These are phyloP conservation scores for Tetramorium alpestre DNA, from an alignment of 1,140 invertebrate species.

Conservation along the genomic window DNA sequence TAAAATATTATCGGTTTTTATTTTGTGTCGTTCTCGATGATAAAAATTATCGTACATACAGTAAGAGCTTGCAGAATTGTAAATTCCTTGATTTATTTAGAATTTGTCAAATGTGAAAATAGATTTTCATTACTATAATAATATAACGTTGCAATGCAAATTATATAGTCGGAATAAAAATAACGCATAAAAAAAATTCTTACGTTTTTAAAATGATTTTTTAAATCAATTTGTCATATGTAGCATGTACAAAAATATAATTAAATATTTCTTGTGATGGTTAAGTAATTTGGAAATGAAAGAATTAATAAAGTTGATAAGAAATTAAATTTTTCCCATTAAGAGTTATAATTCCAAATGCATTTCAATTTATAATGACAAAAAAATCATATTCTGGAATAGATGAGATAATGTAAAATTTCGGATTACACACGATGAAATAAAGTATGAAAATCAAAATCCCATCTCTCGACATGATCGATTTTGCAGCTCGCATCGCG, in stretches of 20 bases:
- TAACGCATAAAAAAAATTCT: neutral
- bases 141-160: neutral
- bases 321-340: neutral
- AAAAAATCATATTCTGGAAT: neutral
- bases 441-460: constrained; percentile 4
- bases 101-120: neutral
- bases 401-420: constrained; percentile 5
- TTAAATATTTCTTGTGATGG: neutral
- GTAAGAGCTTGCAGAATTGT: neutral
- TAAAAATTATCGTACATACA: neutral
- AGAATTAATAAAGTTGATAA: neutral
- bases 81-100: neutral
- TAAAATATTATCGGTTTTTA: neutral
- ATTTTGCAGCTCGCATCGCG: constrained; percentile 7
- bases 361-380: neutral
- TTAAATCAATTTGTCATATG: neutral
- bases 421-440: neutral
- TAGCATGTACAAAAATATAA: neutral
- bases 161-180: neutral
- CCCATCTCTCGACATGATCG: constrained; percentile 27
- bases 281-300: neutral
- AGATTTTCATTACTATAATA: too few species aligned
- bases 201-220: neutral
- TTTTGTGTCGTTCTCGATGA: neutral
- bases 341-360: neutral